Conservation (phyloP, 2,113 vertebrate species). For the Callocephalon fimbriatum region DNA sequence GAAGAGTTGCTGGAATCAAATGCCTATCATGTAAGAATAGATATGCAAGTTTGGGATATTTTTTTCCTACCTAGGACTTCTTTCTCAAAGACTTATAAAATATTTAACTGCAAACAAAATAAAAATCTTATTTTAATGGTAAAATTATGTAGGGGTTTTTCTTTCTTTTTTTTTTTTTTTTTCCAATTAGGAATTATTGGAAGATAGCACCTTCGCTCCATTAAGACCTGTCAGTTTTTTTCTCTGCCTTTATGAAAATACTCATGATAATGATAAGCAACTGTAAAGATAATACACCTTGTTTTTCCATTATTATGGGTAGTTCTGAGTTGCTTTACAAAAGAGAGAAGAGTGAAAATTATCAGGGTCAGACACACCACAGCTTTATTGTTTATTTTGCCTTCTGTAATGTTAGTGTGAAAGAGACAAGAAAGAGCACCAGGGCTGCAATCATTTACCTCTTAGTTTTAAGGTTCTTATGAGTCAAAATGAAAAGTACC, state of each 20-base stretch:
- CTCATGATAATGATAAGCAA: neutral
- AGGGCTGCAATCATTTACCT: neutral
- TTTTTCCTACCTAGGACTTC: neutral
- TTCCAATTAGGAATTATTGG: neutral
- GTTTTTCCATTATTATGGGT: neutral
- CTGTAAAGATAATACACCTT: neutral
- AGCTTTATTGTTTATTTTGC: neutral
- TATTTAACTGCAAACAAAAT: neutral
- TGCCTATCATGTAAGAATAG: neutral
- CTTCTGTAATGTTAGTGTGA: neutral
- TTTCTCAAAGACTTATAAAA: neutral
- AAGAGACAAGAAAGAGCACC: neutral
- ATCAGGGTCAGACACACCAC: neutral
- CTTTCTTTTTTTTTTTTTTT: neutral
- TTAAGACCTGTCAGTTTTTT: neutral
- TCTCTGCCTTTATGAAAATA: neutral
- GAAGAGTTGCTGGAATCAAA: neutral
- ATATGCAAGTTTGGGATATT: fast-evolving
- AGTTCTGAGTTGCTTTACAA: neutral
- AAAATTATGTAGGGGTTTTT: neutral
- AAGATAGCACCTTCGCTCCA: neutral
- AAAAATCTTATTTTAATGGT: neutral
- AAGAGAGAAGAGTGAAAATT: neutral
- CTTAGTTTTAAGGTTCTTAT: neutral
- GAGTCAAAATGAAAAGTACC: neutral